Base-by-base conservation (phyloP, 2,888 invertebrate species). In the Lathronympha strigana region DNA sequence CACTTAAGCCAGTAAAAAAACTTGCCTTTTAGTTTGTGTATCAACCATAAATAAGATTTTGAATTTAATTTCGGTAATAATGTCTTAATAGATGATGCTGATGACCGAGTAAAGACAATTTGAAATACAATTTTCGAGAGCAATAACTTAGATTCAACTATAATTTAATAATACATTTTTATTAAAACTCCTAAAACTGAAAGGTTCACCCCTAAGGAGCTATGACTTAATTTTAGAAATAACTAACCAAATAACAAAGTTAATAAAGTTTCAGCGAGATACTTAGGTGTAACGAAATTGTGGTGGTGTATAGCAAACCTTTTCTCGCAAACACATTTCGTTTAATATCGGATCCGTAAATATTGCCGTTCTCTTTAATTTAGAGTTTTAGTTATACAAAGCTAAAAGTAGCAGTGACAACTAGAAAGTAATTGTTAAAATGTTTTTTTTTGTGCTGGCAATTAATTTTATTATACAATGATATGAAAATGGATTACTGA, bases 231-330 rank as follows among this genome's bases (percentile, higher is more conserved):
- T 40, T 17, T 9, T 5, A n/a, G 11, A 19, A 28, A 55, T 17
- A 28, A 19, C 17, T n/a, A 57, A 43, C 31, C 43, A 45, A 57
- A 45, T 57, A 57, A 57, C 43, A 21, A 45, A 45, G 45, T 57
- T 45, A 45, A 45, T 57, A 21, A 57, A 28, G n/a, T 31, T 45
- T 19, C 31, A 57, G 19, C 43, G 4, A 21, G 43, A 17, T 43
- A 57, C 57, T 45, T 57, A 45, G 19, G 43, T 57, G 31, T 57
- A 55, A 55, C 17, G 17, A 55, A 31, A 57, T 57, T 57, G 45
- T 31, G 19, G 19, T 31, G 19, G 19, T 57, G 31, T 57, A 57
- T 45, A 31, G 31, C 43, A 4, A 6, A 31, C 43, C 21, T 43
- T 57, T 43, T 43, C 54, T 55, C 28, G 38, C 23, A 31, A 31